Base-by-base conservation (phyloP, 1,140 invertebrate species). In the Adoxophyes honmai region DNA sequence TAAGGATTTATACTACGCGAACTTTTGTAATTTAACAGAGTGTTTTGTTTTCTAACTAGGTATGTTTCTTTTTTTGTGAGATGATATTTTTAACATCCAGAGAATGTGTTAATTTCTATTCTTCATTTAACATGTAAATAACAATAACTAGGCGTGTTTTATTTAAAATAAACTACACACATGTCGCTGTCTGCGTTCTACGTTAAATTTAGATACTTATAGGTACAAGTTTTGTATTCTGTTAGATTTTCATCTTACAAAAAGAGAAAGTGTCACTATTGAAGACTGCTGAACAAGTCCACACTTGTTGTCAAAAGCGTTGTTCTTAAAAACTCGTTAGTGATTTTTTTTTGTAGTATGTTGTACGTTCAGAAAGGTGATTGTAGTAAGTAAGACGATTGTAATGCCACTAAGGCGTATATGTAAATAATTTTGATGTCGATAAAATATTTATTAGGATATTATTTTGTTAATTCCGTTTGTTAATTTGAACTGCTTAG, bases 351-450 rank as follows among this genome's bases (percentile, higher is more conserved):
- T 48, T 48, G 42, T 48, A 48, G 42, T 48, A 15, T 28, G 21
- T 48, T 18, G 16, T 48, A 48, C 6, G 42, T 10, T 48, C 28
- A 21, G 42, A 52, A 52, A 59, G 68, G 66, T 75, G 68, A 68
- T 73, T 71, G 74, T 80, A 70, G 70, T 65, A 51, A 75, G 63
- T 76, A 81, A 75, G 70, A 62, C 60, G 54, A 63, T n/a, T 62
- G 48, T 63, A 74, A 71, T 79, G 77, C 68, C 73, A 62, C 68
- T 62, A 64, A 69, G 74, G 71, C 71, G 57, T 69, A 64, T 44
- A 48, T 85, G 78, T 83, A 85, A 81, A 83, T 85, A 85, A 67
- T 71, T n/a, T 73, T 75, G 65, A 69, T 70, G 61, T 73, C 56
- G 63, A 64, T 58, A 64, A 71, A 28, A 34, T 52, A 72, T 70